Percentiles rank a stretch among this genome's conserved stretches.
phyloP scores from a whole-genome alignment of 2,888 invertebrate species.

The Acanthosepion esculentum region DNA sequence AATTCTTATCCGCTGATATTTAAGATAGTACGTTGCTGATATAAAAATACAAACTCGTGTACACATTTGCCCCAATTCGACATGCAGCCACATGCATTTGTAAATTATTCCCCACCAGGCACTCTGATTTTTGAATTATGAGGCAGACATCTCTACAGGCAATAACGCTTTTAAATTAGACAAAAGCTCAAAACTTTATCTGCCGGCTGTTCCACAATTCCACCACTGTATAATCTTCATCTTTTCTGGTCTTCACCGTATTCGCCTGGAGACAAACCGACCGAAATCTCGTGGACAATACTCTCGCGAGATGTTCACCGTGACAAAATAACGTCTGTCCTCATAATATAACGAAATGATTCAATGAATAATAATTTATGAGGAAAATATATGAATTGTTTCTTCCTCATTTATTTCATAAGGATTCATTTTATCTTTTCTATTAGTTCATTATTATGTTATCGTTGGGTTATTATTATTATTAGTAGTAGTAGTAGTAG shows the following conservation, averaged over 20 bases:
- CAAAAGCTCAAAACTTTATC: too few relatives aligned
- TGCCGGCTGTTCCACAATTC: too few relatives aligned
- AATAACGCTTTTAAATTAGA: too few relatives aligned
- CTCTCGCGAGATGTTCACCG: background rate
- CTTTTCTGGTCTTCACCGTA: background rate
- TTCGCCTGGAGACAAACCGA: conserved; percentile 33
- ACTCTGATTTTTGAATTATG: too few relatives aligned
- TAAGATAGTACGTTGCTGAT: too few relatives aligned
- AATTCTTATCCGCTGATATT: too few relatives aligned
- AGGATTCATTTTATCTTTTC: background rate
- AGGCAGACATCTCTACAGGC: too few relatives aligned
- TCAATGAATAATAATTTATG: background rate
- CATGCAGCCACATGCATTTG: too few relatives aligned
- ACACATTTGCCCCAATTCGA: too few relatives aligned
- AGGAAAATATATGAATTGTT: background rate
- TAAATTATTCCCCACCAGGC: too few relatives aligned
- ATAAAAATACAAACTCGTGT: too few relatives aligned
- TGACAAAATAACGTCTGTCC: background rate
- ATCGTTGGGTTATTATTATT: background rate
- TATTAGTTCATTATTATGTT: background rate
- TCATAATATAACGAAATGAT: background rate
- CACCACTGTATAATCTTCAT: too few relatives aligned
- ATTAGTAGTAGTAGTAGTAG: background rate
- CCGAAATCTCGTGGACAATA: background rate
- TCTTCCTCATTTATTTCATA: background rate